These are phyloP conservation scores for Trachythela sp. DNA, from an alignment of 64 coral and sea anemone species.

Conservation along the genomic window DNA sequence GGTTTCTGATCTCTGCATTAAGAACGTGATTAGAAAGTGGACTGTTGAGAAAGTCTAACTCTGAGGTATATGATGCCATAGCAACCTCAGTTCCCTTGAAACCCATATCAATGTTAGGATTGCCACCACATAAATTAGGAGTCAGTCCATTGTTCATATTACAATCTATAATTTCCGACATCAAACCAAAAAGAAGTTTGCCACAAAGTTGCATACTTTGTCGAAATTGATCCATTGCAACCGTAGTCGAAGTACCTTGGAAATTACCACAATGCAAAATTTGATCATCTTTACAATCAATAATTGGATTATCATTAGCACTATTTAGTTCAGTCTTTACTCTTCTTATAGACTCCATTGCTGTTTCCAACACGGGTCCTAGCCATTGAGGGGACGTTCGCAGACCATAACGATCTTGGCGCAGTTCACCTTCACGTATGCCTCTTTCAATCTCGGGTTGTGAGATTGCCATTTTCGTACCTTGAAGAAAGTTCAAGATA, in stretches of 20 bases:
- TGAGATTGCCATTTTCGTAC: constrained; percentile 29
- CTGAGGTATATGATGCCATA: constrained; percentile 10
- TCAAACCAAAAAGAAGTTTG: constrained; percentile 41
- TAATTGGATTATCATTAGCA: constrained; percentile 46
- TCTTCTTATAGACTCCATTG: constrained; percentile 31
- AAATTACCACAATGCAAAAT: constrained; percentile 41
- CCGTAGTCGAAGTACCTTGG: constrained; percentile 37
- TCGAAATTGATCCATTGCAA: constrained; percentile 48
- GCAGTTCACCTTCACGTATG: constrained; percentile 12
- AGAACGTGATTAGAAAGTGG: constrained; percentile 8
- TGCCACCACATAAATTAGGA: constrained; percentile 44
- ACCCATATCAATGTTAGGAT: constrained; percentile 37
- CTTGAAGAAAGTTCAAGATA: constrained; percentile 24
- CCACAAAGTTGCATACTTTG: constrained; percentile 51
- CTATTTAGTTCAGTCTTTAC: constrained; percentile 40
- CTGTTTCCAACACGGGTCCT: constrained; percentile 40
- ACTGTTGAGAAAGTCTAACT: neutral
- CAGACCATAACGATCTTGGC: constrained; percentile 42
- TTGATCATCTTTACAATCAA: constrained; percentile 22
- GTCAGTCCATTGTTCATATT: constrained; percentile 40
- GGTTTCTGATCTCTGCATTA: neutral
- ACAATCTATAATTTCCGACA: constrained; percentile 47
- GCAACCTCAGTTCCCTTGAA: constrained; percentile 37
- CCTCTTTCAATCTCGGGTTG: constrained; percentile 20
- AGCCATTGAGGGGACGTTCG: constrained; percentile 47